phyloP scores from a whole-genome alignment of 2,888 invertebrate species.

The Hemithea aestivaria region DNA sequence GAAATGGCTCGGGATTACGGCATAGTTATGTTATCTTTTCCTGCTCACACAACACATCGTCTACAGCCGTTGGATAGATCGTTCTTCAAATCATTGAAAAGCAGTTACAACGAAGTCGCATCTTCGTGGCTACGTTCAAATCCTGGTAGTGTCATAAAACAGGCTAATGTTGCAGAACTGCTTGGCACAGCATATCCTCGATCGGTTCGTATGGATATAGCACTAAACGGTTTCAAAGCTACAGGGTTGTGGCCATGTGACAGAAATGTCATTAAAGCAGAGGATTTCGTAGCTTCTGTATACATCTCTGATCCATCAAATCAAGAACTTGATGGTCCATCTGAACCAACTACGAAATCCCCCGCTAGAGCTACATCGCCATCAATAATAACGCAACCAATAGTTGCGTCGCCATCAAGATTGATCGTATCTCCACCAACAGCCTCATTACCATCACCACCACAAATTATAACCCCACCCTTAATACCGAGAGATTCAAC shows the following conservation, averaged over 20 bases:
- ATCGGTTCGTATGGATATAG: conserved; percentile 14
- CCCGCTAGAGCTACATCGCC: background rate
- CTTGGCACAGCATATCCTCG: conserved; percentile 13
- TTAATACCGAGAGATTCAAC: background rate
- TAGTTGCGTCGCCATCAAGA: too few relatives aligned
- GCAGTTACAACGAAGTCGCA: conserved; percentile 9
- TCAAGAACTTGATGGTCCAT: background rate
- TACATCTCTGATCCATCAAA: background rate
- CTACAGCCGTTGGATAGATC: conserved; percentile 20
- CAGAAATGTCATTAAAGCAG: conserved; percentile 13
- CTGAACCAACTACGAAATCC: background rate
- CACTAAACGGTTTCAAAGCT: conserved; percentile 8
- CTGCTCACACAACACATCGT: conserved; percentile 25
- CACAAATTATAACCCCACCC: too few relatives aligned
- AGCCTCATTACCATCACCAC: too few relatives aligned
- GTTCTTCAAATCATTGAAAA: conserved; percentile 16
- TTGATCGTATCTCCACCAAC: too few relatives aligned
- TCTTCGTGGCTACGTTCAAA: conserved; percentile 13
- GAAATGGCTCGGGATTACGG: conserved; percentile 18
- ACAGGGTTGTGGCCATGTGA: conserved; percentile 12
- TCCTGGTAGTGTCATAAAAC: conserved; percentile 15
- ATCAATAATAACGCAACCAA: too few relatives aligned
- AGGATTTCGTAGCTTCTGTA: conserved; percentile 6
- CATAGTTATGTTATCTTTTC: conserved; percentile 19
- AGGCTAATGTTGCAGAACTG: conserved; percentile 12